Base-by-base conservation (phyloP, 2,888 invertebrate genomes). In the Torymus aiolomorphi region DNA sequence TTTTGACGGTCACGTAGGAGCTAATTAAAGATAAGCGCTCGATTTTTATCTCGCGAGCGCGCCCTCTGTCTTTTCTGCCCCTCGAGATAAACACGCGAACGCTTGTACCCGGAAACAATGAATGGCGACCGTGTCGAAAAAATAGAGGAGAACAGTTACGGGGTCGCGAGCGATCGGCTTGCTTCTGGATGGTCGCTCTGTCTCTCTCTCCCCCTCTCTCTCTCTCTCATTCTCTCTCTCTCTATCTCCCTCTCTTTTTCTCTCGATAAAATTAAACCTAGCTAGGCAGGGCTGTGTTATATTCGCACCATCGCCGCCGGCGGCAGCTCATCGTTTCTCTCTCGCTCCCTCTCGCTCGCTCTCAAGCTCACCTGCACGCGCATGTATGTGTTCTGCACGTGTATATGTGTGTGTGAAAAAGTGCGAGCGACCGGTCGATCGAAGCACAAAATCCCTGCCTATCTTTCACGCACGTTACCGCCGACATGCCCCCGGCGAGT, bases 231-330 rank as follows among this genome's bases (percentile, higher is more conserved):
- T 31, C 42, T 42, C 42, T 42, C 42, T 42, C 42, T 5, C 42
- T 42, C 42, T 42, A 8, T 0, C 42, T 42, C 42, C 42, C 42
- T 42, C 5, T 42, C 42, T 42, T 42, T 42, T 42, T 42, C 42
- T 42, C 51, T 59, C 52, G 75, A 76, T 76, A 69, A 76, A 76
- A 76, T 76, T 69, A 69, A 69, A 76, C 76, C 70, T 31, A 49
- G 42, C 42, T 51, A 56, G 42, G 42, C 8, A 42, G 42, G 8
- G 42, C 42, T 42, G 42, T 42, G 42, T 42, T 8, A 42, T 10
- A 8, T 42, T 5, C 42, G 42, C 42, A 8, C 8, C 42, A 42
- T 1, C 42, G 42, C 8, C 42, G 42, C 42, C 42, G 42, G 8
- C 42, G 42, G 42, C 42, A 42, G 42, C 42, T 42, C 42, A 42